These are phyloP conservation scores for Sylvilagus bachmani DNA, from an alignment of 2,113 vertebrate genomes.

Conservation along the genomic window DNA sequence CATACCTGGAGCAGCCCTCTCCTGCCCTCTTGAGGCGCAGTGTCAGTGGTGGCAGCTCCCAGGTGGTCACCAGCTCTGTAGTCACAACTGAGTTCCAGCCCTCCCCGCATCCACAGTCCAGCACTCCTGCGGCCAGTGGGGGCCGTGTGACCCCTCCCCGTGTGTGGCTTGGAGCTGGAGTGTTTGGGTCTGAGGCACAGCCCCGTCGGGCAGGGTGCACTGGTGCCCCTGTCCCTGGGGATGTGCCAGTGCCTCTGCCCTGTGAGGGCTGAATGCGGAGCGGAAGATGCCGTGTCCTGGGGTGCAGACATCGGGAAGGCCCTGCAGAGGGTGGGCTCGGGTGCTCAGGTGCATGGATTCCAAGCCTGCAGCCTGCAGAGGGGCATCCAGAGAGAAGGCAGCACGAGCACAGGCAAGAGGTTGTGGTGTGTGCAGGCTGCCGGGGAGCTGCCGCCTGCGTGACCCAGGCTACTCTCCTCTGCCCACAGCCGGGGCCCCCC, in stretches of 20 bases:
- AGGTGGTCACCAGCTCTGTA: background rate
- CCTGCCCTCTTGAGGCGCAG: background rate
- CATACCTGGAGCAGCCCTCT: background rate
- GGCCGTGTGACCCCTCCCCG: background rate
- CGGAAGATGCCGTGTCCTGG: background rate
- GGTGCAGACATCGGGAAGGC: background rate
- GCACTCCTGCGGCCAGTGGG: background rate
- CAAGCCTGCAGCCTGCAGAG: background rate
- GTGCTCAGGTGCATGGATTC: background rate
- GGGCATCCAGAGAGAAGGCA: background rate
- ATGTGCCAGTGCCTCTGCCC: background rate
- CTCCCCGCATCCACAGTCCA: accelerated
- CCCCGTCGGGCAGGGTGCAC: background rate
- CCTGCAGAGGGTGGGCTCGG: background rate
- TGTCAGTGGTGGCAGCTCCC: background rate
- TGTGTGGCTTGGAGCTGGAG: background rate
- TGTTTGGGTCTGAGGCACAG: background rate
- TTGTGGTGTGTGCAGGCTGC: background rate
- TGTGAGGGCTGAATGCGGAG: background rate
- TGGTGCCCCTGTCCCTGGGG: background rate
- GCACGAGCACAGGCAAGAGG: background rate
- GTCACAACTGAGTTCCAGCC: background rate
- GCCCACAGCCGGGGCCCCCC: conserved; percentile 85
- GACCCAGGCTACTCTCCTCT: conserved; percentile 55
- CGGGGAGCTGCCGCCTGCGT: background rate